Evolutionary conservation across 2,797 vertebrate species (phyloP).

Genomic region (Leuciscus waleckii): DNA sequence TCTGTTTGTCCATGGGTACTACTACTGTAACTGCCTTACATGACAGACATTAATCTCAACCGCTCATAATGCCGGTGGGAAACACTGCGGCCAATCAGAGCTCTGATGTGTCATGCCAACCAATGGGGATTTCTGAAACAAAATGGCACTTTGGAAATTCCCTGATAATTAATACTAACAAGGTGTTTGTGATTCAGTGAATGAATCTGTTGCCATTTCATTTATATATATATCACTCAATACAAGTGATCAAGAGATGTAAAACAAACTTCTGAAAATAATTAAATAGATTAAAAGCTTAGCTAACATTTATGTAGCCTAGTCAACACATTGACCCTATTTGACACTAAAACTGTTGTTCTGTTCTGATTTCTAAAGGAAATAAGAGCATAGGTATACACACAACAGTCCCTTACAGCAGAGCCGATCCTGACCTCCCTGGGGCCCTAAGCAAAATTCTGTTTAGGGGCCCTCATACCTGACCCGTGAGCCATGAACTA

Average conservation of each 20-base stretch:
- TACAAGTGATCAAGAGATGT: not conserved
- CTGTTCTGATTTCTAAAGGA: not conserved
- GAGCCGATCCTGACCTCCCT: too few relatives aligned
- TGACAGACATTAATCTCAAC: conserved; percentile 58
- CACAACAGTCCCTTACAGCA: not conserved
- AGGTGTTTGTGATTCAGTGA: not conserved
- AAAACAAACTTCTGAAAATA: not conserved
- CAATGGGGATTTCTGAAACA: not conserved
- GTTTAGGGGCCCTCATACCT: too few relatives aligned
- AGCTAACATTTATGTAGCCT: not conserved
- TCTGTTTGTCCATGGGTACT: conserved; percentile 44
- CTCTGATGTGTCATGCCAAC: not conserved
- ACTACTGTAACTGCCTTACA: conserved; percentile 45
- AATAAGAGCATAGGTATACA: not conserved
- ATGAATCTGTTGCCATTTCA: not conserved
- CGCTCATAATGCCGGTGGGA: conserved; percentile 27
- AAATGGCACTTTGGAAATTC: not conserved
- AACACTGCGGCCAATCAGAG: conserved; percentile 30
- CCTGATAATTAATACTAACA: not conserved
- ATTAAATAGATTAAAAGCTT: too few relatives aligned
- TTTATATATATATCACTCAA: not conserved
- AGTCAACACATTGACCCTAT: not conserved
- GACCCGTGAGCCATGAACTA: too few relatives aligned
- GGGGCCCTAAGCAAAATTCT: too few relatives aligned
- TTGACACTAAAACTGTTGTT: not conserved